Conservation (phyloP, 2,113 vertebrate genomes). For the Chinchilla lanigera region DNA sequence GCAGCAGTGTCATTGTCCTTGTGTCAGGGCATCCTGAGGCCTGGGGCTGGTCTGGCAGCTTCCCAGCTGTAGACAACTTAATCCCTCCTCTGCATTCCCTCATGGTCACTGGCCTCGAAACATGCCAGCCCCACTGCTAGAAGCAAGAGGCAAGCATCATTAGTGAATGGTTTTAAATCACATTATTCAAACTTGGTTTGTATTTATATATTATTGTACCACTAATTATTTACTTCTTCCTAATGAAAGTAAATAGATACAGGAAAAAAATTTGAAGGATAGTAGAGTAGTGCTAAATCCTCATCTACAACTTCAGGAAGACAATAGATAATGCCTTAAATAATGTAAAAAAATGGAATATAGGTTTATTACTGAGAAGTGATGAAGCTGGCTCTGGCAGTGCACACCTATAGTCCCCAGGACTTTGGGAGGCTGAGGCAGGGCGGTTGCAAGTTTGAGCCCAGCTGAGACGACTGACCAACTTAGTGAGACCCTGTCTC, state of each 20-base stretch:
- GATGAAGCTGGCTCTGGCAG: background rate
- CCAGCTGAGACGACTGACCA: background rate
- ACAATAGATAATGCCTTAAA: background rate
- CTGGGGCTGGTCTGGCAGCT: background rate
- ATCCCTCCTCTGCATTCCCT: background rate
- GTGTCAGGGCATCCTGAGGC: background rate
- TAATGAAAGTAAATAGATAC: background rate
- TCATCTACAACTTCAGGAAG: background rate
- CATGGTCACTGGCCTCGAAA: background rate
- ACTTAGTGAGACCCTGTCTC: background rate
- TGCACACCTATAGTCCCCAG: background rate
- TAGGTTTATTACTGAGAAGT: background rate
- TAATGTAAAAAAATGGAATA: background rate
- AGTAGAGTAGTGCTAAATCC: background rate
- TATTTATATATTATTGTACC: background rate
- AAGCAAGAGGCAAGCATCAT: background rate
- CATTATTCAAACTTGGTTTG: background rate
- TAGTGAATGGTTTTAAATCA: background rate
- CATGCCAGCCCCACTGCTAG: background rate
- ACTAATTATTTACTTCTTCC: background rate
- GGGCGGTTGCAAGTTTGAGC: background rate
- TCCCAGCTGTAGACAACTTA: background rate
- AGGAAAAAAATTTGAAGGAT: background rate
- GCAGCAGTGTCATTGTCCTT: background rate
- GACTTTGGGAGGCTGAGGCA: background rate